Percentiles rank a stretch among this genome's conserved stretches.
These are phyloP conservation scores for Halyomorpha halys DNA, from an alignment of 1,140 invertebrate genomes.

Conservation along the genomic window DNA sequence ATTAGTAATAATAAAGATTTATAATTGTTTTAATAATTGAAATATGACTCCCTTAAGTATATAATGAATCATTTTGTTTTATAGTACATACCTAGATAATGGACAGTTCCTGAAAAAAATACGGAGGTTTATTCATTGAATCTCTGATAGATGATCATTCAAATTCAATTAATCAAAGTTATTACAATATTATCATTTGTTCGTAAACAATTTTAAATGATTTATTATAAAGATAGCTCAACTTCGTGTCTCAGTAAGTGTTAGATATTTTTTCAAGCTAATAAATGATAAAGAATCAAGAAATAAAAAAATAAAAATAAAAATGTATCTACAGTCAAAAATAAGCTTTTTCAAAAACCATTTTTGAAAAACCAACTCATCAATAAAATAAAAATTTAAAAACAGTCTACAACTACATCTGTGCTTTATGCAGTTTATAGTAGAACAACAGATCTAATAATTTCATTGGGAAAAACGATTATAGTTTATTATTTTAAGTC, in stretches of 20 bases:
- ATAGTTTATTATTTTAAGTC: neutral
- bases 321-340: no score
- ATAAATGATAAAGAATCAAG: no score
- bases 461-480: neutral
- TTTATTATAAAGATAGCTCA: neutral
- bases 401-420: conserved; percentile 1
- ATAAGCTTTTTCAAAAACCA: no score
- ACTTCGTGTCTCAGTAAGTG: neutral
- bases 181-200: neutral
- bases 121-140: conserved; percentile 14
- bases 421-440: conserved; percentile 14
- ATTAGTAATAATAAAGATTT: no score
- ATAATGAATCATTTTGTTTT: no score
- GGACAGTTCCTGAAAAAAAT: conserved; percentile 27
- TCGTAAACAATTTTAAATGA: conserved; percentile 1
- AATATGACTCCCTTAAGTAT: no score
- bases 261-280: no score
- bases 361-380: neutral
- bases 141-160: conserved; percentile 9
- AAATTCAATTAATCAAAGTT: neutral
- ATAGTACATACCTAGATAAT: conserved; percentile 26
- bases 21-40: no score
- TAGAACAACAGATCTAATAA: conserved; percentile 3
- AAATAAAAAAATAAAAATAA: no score
- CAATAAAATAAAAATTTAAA: conserved; percentile 7